Conservation (phyloP, 2,797 vertebrate species). For the Sebastes paucispinis region DNA sequence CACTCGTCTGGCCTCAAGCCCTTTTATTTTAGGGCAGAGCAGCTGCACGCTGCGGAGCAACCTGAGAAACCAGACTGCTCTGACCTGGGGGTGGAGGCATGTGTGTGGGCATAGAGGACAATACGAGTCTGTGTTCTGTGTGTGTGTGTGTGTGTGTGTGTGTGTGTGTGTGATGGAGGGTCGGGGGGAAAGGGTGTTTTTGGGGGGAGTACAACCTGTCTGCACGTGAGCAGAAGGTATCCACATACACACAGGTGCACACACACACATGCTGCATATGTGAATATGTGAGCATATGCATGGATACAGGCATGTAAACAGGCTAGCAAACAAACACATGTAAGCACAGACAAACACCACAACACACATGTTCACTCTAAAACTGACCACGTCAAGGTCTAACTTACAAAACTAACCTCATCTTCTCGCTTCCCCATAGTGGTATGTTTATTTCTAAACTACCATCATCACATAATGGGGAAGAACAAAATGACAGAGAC, state of each 20-base stretch:
- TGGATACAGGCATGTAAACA: constrained; percentile 23
- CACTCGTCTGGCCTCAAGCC: constrained; percentile 16
- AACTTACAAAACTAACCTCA: background rate
- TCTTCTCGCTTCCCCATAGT: background rate
- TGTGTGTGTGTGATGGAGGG: background rate
- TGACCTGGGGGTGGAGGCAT: constrained; percentile 27
- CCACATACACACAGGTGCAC: constrained; percentile 33
- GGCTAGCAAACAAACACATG: constrained; percentile 4
- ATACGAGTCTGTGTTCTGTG: constrained; percentile 19
- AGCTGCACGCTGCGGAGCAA: constrained; percentile 50
- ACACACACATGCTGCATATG: constrained; percentile 23
- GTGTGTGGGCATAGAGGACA: constrained; percentile 1
- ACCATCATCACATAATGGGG: background rate
- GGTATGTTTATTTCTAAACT: background rate
- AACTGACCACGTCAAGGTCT: background rate
- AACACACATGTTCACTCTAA: constrained; percentile 10
- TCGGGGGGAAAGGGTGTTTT: constrained; percentile 18
- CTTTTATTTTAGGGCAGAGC: constrained; percentile 38
- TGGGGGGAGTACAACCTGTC: constrained; percentile 50
- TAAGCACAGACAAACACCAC: background rate
- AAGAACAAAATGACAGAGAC: background rate
- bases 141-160: background rate
- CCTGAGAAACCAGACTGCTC: constrained; percentile 56
- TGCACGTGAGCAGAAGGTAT: constrained; percentile 49
- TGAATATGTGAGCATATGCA: constrained; percentile 39